A percentile compares a stretch with the other conserved stretches of the same genome.
These are phyloP conservation scores for Felis catus DNA, from an alignment of 2,113 vertebrate genomes.

Conservation along the genomic window DNA sequence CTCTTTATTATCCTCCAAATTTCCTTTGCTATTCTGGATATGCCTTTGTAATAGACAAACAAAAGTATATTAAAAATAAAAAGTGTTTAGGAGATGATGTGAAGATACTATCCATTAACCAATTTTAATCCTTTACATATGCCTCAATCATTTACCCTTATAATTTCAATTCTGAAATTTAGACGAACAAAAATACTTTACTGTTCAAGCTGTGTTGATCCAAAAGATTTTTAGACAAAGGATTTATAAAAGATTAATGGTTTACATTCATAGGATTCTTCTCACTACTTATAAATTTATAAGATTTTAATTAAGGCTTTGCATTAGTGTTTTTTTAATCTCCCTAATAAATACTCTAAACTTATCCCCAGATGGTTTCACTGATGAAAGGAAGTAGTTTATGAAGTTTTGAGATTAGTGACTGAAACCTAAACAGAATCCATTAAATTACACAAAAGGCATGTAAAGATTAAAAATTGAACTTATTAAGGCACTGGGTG, in stretches of 20 bases:
- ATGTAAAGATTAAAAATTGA: conserved; percentile 22
- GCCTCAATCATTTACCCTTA: not conserved
- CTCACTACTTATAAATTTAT: not conserved
- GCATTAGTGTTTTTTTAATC: not conserved
- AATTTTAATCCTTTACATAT: not conserved
- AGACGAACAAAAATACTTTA: not conserved
- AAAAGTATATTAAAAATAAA: not conserved
- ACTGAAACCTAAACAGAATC: conserved; percentile 41
- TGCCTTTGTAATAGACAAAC: not conserved
- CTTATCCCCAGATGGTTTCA: not conserved
- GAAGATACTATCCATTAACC: not conserved
- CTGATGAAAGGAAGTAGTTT: conserved; percentile 30
- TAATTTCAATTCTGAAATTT: not conserved
- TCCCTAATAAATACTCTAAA: conserved; percentile 7
- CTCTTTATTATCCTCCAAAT: not conserved
- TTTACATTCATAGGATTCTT: conserved; percentile 22
- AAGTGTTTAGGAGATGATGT: not conserved
- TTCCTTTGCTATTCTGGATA: not conserved
- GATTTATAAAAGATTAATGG: not conserved
- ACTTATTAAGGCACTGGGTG: not conserved
- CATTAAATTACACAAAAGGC: conserved; percentile 47
- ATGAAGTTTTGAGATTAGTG: conserved; percentile 35
- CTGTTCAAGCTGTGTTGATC: not conserved
- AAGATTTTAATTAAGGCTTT: not conserved
- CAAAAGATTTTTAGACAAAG: not conserved